A percentile compares a stretch with the other conserved stretches of the same genome.
Evolutionary conservation across 2,888 invertebrate species (phyloP).

Genomic region (Chrysomela aeneicollis): DNA sequence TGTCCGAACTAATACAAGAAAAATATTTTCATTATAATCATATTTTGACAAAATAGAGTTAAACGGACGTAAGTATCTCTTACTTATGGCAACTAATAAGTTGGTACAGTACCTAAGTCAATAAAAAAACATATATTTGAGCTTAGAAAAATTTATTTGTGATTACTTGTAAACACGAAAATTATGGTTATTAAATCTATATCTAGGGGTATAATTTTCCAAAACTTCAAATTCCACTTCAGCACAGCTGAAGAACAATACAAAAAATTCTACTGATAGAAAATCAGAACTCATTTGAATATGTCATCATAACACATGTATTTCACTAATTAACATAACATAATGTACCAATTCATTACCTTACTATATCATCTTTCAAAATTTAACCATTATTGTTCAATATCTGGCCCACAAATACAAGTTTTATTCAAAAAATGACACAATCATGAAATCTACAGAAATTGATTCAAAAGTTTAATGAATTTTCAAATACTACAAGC

Average conservation of each 20-base stretch:
- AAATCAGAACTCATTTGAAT: slow-evolving; percentile 18
- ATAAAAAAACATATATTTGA: slow-evolving; percentile 6
- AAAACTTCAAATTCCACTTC: slow-evolving; percentile 21
- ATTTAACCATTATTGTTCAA: slow-evolving; percentile 34
- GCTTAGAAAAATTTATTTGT: slow-evolving; percentile 43
- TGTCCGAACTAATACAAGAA: too few relatives aligned
- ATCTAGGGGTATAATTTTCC: slow-evolving; percentile 28
- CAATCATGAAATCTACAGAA: not conserved
- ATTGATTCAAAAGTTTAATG: too few relatives aligned
- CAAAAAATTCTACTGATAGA: slow-evolving; percentile 28
- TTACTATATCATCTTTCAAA: slow-evolving; percentile 3
- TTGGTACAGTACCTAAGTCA: too few relatives aligned
- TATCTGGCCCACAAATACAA: slow-evolving; percentile 20
- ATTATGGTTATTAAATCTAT: slow-evolving; percentile 37
- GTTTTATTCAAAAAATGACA: slow-evolving; percentile 6
- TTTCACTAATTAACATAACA: not conserved
- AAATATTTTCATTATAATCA: too few relatives aligned
- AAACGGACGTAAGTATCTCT: too few relatives aligned
- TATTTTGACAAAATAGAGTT: too few relatives aligned
- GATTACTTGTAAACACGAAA: slow-evolving; percentile 45
- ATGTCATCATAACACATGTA: not conserved
- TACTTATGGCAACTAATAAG: too few relatives aligned
- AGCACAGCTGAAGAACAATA: slow-evolving; percentile 22
- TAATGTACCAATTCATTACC: not conserved
- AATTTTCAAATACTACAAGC: too few relatives aligned